Evolutionary conservation across 2,797 vertebrate genomes (phyloP).

Genomic region (Diplodus sargus): DNA sequence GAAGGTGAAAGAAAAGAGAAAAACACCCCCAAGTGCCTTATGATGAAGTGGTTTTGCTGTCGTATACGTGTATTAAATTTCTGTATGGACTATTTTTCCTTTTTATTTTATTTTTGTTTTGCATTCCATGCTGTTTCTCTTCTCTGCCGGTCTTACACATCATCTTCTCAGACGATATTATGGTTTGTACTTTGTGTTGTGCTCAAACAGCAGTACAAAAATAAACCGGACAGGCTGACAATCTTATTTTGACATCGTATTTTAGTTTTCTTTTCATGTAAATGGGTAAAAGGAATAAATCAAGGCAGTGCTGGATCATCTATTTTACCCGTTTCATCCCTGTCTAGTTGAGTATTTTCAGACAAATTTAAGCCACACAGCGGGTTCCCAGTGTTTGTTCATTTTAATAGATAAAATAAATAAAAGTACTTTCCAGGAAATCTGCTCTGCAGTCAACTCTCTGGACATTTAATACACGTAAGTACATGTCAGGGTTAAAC

Average conservation of each 20-base stretch:
- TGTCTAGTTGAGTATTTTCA: slow-evolving; percentile 6
- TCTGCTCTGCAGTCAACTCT: slow-evolving; percentile 74
- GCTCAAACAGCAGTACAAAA: slow-evolving; percentile 22
- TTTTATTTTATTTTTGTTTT: neutral
- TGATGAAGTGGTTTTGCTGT: slow-evolving; percentile 28
- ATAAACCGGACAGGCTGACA: slow-evolving; percentile 40
- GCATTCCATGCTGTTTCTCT: neutral
- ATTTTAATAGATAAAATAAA: slow-evolving; percentile 85
- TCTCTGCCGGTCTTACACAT: neutral
- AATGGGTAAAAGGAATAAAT: neutral
- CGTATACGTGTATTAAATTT: neutral
- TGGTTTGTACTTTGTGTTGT: slow-evolving; percentile 30
- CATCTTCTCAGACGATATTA: neutral
- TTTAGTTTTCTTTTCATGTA: slow-evolving; percentile 5
- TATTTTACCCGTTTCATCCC: neutral
- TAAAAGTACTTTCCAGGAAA: slow-evolving; percentile 76
- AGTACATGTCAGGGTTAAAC: slow-evolving; percentile 53
- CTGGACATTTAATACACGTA: slow-evolving; percentile 75
- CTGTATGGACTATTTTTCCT: neutral
- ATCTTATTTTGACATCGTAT: neutral
- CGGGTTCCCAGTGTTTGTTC: slow-evolving; percentile 72
- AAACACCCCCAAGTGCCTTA: slow-evolving; percentile 55
- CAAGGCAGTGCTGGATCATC: neutral
- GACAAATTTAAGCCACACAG: slow-evolving; percentile 52
- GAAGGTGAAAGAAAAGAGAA: slow-evolving; percentile 22